Percentiles rank a stretch among this genome's conserved stretches.
Evolutionary conservation across 2,888 invertebrate genomes (phyloP).

Genomic region (Cantharis nigra): DNA sequence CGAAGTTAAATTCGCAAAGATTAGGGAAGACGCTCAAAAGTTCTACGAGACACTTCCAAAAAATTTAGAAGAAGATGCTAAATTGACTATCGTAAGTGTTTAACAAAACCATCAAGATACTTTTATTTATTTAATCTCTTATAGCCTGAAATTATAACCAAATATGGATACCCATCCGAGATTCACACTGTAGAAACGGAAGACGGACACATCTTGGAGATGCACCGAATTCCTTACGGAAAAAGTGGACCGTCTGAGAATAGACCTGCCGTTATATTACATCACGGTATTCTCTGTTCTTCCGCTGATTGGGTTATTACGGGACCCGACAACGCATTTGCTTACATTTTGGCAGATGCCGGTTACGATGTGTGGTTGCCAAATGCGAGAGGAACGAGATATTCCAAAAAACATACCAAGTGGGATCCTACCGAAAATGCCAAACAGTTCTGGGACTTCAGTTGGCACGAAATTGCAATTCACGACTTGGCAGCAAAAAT

Average conservation of each 20-base stretch:
- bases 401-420: conserved; percentile 58
- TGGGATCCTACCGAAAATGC: conserved; percentile 25
- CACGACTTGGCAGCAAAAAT: conserved; percentile 79
- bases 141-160: conserved; percentile 48
- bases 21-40: neutral
- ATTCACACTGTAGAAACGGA: conserved; percentile 49
- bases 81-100: neutral
- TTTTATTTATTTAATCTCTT: conserved; percentile 7
- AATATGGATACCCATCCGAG: conserved; percentile 49
- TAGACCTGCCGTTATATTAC: conserved; percentile 50
- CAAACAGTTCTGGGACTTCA: conserved; percentile 47
- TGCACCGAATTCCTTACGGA: conserved; percentile 48
- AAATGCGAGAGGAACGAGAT: conserved; percentile 65
- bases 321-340: conserved; percentile 57
- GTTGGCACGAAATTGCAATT: conserved; percentile 80
- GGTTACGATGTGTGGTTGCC: conserved; percentile 61
- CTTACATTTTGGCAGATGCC: conserved; percentile 48
- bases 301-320: conserved; percentile 60
- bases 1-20: neutral
- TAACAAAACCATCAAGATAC: neutral
- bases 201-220: conserved; percentile 58
- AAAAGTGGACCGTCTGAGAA: conserved; percentile 44
- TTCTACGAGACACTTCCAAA: neutral
- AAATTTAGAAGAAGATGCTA: neutral
- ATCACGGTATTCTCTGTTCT: conserved; percentile 58